phyloP scores from a whole-genome alignment of 1,140 invertebrate genomes.

The Drosophila grimshawi region DNA sequence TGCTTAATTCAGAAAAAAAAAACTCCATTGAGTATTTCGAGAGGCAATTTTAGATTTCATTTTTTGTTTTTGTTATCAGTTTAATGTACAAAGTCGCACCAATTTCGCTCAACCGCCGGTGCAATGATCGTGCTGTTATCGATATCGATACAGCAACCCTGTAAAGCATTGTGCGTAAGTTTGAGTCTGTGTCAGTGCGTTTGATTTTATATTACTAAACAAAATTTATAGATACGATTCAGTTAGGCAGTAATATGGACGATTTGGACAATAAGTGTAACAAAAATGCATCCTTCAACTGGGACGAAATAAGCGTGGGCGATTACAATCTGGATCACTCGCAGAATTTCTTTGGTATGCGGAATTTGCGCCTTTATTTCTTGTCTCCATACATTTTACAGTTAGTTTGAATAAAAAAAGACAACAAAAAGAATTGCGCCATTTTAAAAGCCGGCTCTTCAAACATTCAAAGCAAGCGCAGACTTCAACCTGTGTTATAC shows the following conservation, averaged over 20 bases:
- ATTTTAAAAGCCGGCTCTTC: constrained; percentile 40
- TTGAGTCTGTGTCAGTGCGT: constrained; percentile 11
- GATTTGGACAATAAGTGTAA: constrained; percentile 1
- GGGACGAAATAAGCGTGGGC: constrained; percentile 54
- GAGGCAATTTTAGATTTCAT: too few species aligned
- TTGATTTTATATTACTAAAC: constrained; percentile 18
- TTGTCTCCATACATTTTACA: neutral
- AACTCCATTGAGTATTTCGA: too few species aligned
- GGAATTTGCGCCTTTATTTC: too few species aligned
- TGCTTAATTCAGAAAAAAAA: neutral
- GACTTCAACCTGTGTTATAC: neutral
- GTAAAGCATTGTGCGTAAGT: too few species aligned
- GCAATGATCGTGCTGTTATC: neutral
- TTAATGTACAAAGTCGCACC: neutral
- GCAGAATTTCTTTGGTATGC: constrained; percentile 55
- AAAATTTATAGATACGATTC: constrained; percentile 21
- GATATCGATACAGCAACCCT: constrained; percentile 1
- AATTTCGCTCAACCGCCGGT: neutral
- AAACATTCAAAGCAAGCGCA: neutral
- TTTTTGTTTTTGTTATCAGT: too few species aligned
- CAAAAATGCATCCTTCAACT: constrained; percentile 44
- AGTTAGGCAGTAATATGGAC: constrained; percentile 36
- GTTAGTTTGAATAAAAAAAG: constrained; percentile 1
- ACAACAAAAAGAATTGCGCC: constrained; percentile 34
- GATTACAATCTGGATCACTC: constrained; percentile 59